Evolutionary conservation across 2,888 invertebrate genomes (phyloP), one percentile per base, ranked within the genome.

Genomic region (Spodoptera picta): DNA sequence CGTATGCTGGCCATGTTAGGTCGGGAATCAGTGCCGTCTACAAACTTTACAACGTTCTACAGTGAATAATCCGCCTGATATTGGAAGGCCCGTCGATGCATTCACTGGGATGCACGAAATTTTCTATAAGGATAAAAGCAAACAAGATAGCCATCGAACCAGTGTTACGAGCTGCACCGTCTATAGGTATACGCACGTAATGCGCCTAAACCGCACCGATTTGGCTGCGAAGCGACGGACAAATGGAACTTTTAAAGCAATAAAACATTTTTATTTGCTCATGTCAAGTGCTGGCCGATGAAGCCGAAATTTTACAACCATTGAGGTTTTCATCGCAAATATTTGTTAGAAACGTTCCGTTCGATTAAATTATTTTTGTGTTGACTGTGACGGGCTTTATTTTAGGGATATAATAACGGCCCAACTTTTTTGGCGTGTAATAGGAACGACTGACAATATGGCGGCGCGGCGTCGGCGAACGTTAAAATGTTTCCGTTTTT

Each of bases 121-220:
- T 93, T 93, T 94, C 92, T 94, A 94, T 94, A 93, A 94, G 93
- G 91, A 93, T 94, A 93, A 93, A 93, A 93, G 93, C 93, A 93
- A 94, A 94, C 93, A 93, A 92, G 94, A 93, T 94, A 91, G 88
- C 90, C 90, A 91, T 93, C 90, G 90, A 83, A 88, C 86, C 90
- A 88, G 89, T 91, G 91, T 90, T 89, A 86, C 85, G 81, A 87
- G 85, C 61, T 74, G 68, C 72, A 75, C 69, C 69, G 65, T 69
- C 73, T 77, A 75, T 81, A 77, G 79, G 77, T 69, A 36, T 36
- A 74, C 56, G 53, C 70, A 66, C 73, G 78, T 75, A 73, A 75
- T 75, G 69, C 70, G 51, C 60, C 73, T 70, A 75, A 79, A 78
- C 68, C 68, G 57, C 80, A 77, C 65, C 78, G 81, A 82, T 82